A percentile compares a stretch with the other conserved stretches of the same genome.
phyloP scores from a whole-genome alignment of 2,888 invertebrate species.

The Celastrina argiolus region DNA sequence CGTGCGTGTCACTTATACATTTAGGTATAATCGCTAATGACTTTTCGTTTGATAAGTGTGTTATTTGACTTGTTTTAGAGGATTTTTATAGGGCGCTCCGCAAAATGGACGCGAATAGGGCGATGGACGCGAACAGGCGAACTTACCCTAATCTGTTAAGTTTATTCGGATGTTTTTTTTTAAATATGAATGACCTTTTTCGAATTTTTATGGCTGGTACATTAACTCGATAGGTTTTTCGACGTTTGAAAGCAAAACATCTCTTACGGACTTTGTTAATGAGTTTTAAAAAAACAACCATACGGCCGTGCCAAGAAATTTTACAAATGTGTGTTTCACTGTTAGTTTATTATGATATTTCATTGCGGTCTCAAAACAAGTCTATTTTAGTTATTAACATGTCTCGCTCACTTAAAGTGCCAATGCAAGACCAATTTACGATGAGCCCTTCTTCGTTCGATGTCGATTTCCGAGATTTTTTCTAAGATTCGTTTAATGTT shows the following conservation, averaged over 20 bases:
- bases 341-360: slow-evolving; percentile 21
- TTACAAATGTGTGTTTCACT: slow-evolving; percentile 15
- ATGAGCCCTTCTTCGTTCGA: slow-evolving; percentile 34
- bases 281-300: slow-evolving; percentile 4
- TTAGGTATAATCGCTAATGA: no score
- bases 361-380: slow-evolving; percentile 51
- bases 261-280: neutral
- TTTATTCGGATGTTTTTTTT: neutral
- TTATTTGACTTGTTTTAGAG: no score
- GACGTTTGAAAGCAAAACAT: neutral
- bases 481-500: no score
- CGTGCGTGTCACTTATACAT: no score
- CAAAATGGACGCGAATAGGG: no score
- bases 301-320: slow-evolving; percentile 11
- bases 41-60: no score
- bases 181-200: neutral
- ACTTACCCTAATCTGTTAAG: no score
- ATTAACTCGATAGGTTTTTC: neutral
- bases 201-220: neutral
- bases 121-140: no score
- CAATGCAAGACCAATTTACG: slow-evolving; percentile 38
- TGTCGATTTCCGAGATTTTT: no score
- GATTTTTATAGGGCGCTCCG: no score
- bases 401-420: slow-evolving; percentile 57
- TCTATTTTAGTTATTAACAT: slow-evolving; percentile 57